Percentiles rank a stretch among this genome's conserved stretches.
Conservation (phyloP, 2,888 invertebrate species). For the Kryphioiulus occultus region DNA sequence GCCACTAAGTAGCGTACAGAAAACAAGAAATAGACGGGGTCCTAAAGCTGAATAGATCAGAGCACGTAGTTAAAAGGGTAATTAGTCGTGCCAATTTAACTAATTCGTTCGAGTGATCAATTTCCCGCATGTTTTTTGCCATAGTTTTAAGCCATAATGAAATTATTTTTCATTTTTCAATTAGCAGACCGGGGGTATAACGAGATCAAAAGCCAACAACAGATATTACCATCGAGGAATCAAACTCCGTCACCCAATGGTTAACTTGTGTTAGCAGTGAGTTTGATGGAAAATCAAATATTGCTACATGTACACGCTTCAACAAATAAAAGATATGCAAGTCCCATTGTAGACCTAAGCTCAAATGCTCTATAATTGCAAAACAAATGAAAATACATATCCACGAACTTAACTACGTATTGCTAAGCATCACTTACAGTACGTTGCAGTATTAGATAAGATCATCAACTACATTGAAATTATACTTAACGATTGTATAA, state of each 20-base stretch:
- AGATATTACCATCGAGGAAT: background rate
- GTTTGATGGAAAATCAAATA: no score
- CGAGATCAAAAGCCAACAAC: background rate
- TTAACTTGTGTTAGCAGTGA: background rate
- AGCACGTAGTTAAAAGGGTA: constrained; percentile 5
- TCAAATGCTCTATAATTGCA: no score
- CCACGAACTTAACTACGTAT: no score
- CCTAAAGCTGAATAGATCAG: background rate
- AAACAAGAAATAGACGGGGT: background rate
- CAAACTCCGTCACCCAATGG: background rate
- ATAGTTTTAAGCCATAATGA: background rate
- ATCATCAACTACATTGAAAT: no score
- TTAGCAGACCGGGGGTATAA: background rate
- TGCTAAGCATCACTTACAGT: no score
- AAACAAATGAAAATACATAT: no score
- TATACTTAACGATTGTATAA: no score
- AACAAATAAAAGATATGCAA: no score
- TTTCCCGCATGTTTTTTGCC: background rate
- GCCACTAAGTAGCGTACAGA: background rate
- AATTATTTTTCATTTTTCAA: background rate
- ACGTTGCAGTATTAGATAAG: no score
- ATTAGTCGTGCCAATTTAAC: background rate
- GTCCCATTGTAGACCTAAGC: no score
- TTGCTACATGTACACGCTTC: no score
- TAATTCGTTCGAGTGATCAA: background rate